Evolutionary conservation across 2,797 vertebrate genomes (phyloP), one percentile per base, ranked within the genome.

Genomic region (Notolepis coatsorum): DNA sequence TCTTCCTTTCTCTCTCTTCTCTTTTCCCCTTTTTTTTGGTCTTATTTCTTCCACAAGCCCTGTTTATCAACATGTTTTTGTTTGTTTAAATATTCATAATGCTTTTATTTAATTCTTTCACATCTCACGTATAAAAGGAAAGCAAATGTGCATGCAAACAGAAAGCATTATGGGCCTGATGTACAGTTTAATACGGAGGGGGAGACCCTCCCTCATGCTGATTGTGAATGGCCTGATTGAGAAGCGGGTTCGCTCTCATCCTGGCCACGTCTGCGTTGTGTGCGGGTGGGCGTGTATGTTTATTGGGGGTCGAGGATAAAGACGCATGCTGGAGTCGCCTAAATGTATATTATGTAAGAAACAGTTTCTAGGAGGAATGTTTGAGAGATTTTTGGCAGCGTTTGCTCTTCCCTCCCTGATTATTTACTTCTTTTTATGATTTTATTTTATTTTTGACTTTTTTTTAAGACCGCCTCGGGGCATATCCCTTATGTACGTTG

Each of bases 91-190:
- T 93, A 94, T 94, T 94, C 89, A 94, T 93, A 90, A 71, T 75
- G 87, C 88, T 93, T 93, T 93, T 92, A 93, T 94, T 93, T 92
- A 93, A 93, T 93, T 94, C 92, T 93, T 93, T 93, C 92, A 92
- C 91, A 93, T 94, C 92, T 93, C 88, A 91, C 90, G 87, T 92
- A 91, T 92, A 92, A 93, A 93, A 93, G 90, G 89, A 88, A n/a
- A 91, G 91, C 91, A 91, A 93, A 91, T 93, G 80, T 75, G 82
- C 77, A 89, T 88, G 88, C 91, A 92, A 92, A 91, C 89, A 92
- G 86, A 91, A 91, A 92, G 90, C 87, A 88, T 92, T 92, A 92
- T 92, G 89, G 84, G 86, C 75, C 86, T 84, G 89, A 92, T 92
- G 89, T 91, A 92, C 90, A 93, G 89, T 92, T 91, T 89, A 91